Evolutionary conservation across 2,888 invertebrate species (phyloP).

Genomic region (Caenorhabditis parvicauda): DNA sequence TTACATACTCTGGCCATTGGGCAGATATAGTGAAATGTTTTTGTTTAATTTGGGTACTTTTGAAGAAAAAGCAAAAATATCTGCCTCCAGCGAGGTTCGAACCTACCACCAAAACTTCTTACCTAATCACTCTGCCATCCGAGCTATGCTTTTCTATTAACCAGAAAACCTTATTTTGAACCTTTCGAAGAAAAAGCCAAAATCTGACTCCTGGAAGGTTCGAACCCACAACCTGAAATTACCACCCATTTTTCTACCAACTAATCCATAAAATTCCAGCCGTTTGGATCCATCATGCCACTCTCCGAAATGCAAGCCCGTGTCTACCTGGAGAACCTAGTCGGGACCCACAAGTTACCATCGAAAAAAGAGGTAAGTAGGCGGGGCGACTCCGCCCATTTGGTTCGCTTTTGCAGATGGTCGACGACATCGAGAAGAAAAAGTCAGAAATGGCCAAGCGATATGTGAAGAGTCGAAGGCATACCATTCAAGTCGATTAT

Average conservation of each 20-base stretch:
- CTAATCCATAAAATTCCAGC: constrained; percentile 65
- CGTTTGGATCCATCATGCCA: constrained; percentile 65
- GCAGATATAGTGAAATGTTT: too few species aligned
- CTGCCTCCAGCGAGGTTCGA: too few species aligned
- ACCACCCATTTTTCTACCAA: not conserved
- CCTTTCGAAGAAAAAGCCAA: too few species aligned
- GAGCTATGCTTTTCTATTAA: too few species aligned
- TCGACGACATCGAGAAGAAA: constrained; percentile 60
- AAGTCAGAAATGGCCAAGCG: constrained; percentile 39
- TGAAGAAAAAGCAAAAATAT: too few species aligned
- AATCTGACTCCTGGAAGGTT: too few species aligned
- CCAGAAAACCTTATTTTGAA: too few species aligned
- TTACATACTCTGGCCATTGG: too few species aligned
- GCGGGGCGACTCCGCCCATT: too few species aligned
- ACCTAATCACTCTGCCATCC: too few species aligned
- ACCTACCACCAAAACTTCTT: too few species aligned
- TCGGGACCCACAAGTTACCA: constrained; percentile 61
- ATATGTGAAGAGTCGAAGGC: constrained; percentile 57
- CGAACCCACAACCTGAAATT: not conserved
- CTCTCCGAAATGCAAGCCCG: constrained; percentile 65
- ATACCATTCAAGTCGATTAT: constrained; percentile 65
- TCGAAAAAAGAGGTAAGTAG: constrained; percentile 11
- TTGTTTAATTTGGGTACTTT: too few species aligned
- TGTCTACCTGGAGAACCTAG: constrained; percentile 49
- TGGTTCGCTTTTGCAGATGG: constrained; percentile 55